phyloP scores from a whole-genome alignment of 2,888 invertebrate genomes.

The Tetramorium bicarinatum region DNA sequence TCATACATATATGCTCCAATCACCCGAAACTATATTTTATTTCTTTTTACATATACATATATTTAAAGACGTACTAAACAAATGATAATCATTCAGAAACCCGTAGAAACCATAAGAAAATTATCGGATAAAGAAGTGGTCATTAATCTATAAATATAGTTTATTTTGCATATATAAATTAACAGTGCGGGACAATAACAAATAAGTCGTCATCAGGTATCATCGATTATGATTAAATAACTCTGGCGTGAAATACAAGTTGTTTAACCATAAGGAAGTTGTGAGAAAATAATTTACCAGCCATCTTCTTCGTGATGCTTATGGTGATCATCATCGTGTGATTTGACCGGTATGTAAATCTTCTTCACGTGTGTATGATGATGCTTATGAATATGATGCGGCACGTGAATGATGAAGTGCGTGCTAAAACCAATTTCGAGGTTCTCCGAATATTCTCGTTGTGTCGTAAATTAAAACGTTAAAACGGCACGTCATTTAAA shows the following conservation, averaged over 20 bases:
- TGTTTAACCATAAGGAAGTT: not conserved
- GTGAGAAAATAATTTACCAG: constrained; percentile 62
- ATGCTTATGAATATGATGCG: constrained; percentile 81
- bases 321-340: constrained; percentile 65
- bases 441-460: not conserved
- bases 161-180: constrained; percentile 34
- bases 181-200: constrained; percentile 20
- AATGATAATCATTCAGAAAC: not conserved
- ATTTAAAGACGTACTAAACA: not conserved
- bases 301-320: constrained; percentile 66
- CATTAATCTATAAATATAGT: constrained; percentile 3
- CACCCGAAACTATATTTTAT: not conserved
- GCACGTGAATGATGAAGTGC: constrained; percentile 82
- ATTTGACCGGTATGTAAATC: constrained; percentile 80
- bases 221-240: not conserved
- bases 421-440: constrained; percentile 76
- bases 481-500: not conserved
- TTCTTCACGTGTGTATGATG: constrained; percentile 82
- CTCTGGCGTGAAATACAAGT: not conserved
- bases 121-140: not conserved
- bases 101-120: not conserved
- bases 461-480: not conserved
- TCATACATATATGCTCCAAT: not conserved
- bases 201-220: not conserved
- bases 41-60: not conserved